Conservation (phyloP, 35 echinoderm and acorn worm species). For the Apostichopus californicus region DNA sequence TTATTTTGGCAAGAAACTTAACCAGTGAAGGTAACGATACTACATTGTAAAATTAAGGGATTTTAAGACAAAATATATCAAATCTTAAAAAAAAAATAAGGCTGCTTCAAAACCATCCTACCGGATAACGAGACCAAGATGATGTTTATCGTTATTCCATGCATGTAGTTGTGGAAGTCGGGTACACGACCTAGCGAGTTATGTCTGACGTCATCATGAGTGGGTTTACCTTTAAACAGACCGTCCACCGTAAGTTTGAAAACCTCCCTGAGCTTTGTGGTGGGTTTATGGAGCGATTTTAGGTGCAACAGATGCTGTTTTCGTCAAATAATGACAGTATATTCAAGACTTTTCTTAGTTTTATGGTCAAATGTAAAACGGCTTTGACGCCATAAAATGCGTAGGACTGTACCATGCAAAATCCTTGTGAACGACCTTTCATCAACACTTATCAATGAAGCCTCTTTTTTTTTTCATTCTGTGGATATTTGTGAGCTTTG, state of each 20-base stretch:
- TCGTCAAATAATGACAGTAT: conserved; percentile 20
- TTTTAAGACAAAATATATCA: too few species aligned
- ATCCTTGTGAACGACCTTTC: not conserved
- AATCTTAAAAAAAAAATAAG: too few species aligned
- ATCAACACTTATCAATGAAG: not conserved
- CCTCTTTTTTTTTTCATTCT: not conserved
- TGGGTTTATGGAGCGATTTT: conserved; percentile 18
- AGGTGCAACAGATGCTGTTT: conserved; percentile 23
- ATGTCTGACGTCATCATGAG: not conserved
- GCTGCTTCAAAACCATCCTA: too few species aligned
- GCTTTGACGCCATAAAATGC: not conserved
- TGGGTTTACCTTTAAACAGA: not conserved
- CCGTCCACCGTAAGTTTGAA: not conserved
- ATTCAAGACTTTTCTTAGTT: conserved; percentile 10
- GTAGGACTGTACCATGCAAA: not conserved
- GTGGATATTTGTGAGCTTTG: not conserved
- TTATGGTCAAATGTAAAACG: not conserved
- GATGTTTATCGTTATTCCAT: too few species aligned
- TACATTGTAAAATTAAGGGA: too few species aligned
- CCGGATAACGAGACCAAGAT: too few species aligned
- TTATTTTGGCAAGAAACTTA: too few species aligned
- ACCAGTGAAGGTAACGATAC: too few species aligned
- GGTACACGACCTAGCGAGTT: too few species aligned
- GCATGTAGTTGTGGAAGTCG: too few species aligned
- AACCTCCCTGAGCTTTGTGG: not conserved